Percentiles rank a stretch among this genome's conserved stretches.
Evolutionary conservation across 2,888 invertebrate genomes (phyloP).

Genomic region (Elegia similella): DNA sequence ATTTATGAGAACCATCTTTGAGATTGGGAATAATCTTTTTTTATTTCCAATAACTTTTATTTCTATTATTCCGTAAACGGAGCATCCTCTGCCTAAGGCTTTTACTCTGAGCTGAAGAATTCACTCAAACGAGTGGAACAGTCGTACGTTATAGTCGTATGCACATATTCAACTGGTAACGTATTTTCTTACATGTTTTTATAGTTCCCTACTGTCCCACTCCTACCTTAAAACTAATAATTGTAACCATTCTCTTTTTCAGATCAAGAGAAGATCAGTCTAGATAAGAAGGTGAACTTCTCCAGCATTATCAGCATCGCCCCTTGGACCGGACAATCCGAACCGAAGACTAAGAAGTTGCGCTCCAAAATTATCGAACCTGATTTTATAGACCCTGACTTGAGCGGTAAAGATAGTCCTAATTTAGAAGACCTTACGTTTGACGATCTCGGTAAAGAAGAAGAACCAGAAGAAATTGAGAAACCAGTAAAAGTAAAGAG

Average conservation of each 20-base stretch:
- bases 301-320: slow-evolving; percentile 46
- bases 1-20: too few species aligned
- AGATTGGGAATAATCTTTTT: too few species aligned
- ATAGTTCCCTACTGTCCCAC: background rate
- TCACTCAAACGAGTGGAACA: too few species aligned
- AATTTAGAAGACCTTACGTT: background rate
- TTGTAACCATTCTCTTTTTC: slow-evolving; percentile 26
- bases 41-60: too few species aligned
- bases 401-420: slow-evolving; percentile 1
- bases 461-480: background rate
- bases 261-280: slow-evolving; percentile 32
- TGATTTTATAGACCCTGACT: slow-evolving; percentile 3
- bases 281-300: slow-evolving; percentile 46
- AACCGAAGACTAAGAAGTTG: slow-evolving; percentile 24
- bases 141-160: too few species aligned
- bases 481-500: slow-evolving; percentile 19
- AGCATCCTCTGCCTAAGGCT: too few species aligned
- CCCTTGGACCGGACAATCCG: slow-evolving; percentile 33
- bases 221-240: background rate
- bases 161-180: too few species aligned
- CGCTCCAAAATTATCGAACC: slow-evolving; percentile 8
- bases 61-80: too few species aligned
- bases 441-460: background rate
- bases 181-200: background rate
- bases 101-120: too few species aligned